A percentile compares a stretch with the other conserved stretches of the same genome.
These are phyloP conservation scores for Xestobium rufovillosum DNA, from an alignment of 2,888 invertebrate species.

Conservation along the genomic window DNA sequence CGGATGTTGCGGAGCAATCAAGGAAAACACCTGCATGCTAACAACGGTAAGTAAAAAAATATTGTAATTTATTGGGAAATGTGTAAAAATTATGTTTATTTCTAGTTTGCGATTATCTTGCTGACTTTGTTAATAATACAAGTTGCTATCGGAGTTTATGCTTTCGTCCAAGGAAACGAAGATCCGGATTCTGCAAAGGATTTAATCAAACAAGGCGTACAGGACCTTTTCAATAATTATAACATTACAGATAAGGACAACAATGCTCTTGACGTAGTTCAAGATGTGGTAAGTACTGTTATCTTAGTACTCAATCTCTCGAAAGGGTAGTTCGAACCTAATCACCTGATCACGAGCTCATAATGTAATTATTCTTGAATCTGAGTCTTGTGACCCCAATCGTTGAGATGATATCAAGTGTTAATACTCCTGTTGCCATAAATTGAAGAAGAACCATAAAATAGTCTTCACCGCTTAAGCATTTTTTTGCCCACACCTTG, in stretches of 20 bases:
- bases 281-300: constrained; percentile 46
- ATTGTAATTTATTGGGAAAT: not conserved
- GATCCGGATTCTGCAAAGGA: constrained; percentile 41
- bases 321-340: too few relatives aligned
- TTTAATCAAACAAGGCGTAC: constrained; percentile 28
- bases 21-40: constrained; percentile 34
- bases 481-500: too few relatives aligned
- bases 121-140: constrained; percentile 63
- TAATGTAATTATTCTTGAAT: too few relatives aligned
- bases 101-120: constrained; percentile 44
- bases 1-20: constrained; percentile 35
- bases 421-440: too few relatives aligned
- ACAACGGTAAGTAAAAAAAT: constrained; percentile 29
- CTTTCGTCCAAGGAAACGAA: constrained; percentile 55
- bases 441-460: too few relatives aligned
- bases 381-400: too few relatives aligned
- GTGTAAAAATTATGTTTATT: constrained; percentile 6
- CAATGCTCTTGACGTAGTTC: constrained; percentile 55
- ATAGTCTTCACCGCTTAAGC: too few relatives aligned
- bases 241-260: constrained; percentile 38
- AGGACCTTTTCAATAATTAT: constrained; percentile 45
- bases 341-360: too few relatives aligned
- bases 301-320: too few relatives aligned
- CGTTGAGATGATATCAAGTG: too few relatives aligned
- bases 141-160: constrained; percentile 57